phyloP scores from a whole-genome alignment of 2,888 invertebrate genomes.

The Epicampocera succincta region DNA sequence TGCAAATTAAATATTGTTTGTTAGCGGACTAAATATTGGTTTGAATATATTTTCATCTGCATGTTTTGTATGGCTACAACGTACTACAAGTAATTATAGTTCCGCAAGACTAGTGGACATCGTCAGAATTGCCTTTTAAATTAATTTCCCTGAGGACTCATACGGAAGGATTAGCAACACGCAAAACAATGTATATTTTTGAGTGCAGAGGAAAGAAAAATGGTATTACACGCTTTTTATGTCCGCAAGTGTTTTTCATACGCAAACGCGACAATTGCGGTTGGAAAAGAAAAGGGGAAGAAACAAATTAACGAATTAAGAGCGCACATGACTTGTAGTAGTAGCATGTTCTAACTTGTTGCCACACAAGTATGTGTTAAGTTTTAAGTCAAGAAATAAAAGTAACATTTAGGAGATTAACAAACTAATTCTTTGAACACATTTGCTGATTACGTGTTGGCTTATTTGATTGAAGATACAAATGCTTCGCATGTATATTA shows the following conservation, averaged over 20 bases:
- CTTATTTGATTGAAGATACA: not conserved
- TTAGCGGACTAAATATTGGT: not conserved
- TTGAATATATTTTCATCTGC: conserved; percentile 5
- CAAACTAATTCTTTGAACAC: not conserved
- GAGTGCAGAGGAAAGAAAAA: not conserved
- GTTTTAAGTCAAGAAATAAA: not conserved
- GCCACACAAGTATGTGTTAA: too few species aligned
- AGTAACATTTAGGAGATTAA: not conserved
- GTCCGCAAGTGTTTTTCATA: not conserved
- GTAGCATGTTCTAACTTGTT: not conserved
- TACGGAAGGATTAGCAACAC: conserved; percentile 57
- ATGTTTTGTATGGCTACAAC: conserved; percentile 1
- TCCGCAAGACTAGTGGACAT: not conserved
- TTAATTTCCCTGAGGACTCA: conserved; percentile 54
- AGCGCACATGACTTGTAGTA: not conserved
- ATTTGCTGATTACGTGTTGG: not conserved
- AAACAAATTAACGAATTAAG: not conserved
- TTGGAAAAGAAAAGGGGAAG: not conserved
- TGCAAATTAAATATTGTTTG: too few species aligned
- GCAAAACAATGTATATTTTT: conserved; percentile 34
- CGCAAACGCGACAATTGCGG: not conserved
- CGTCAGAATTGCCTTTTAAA: conserved; percentile 22
- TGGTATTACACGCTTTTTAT: conserved; percentile 12
- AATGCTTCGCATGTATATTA: too few species aligned
- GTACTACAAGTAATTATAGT: conserved; percentile 49